Conservation (phyloP, 1,140 invertebrate genomes). For the Heliconius congener region DNA sequence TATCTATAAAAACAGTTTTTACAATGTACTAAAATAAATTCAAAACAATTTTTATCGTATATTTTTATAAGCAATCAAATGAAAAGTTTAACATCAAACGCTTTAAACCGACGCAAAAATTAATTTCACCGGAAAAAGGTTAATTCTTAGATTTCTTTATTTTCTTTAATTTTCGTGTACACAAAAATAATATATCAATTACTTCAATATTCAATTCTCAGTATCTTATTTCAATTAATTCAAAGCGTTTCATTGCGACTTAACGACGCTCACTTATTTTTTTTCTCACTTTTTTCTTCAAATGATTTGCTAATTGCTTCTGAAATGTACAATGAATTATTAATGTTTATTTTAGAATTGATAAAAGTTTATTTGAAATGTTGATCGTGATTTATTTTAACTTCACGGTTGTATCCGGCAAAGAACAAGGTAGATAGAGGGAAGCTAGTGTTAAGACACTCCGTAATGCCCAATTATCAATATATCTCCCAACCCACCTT, state of each 20-base stretch:
- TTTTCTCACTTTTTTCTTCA: background rate
- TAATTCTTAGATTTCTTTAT: background rate
- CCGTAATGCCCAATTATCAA: too few relatives aligned
- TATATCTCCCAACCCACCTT: too few relatives aligned
- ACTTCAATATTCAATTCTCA: background rate
- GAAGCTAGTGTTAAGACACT: too few relatives aligned
- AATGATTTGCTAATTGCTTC: slow-evolving; percentile 1
- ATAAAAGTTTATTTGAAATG: background rate
- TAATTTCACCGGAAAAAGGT: background rate
- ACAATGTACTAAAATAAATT: background rate
- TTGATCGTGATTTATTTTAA: background rate
- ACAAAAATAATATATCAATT: background rate
- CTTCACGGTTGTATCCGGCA: too few relatives aligned
- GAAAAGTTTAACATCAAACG: background rate
- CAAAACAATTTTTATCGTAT: background rate
- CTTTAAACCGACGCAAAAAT: background rate
- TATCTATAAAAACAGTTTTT: background rate
- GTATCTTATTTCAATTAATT: background rate
- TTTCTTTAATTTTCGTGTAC: background rate
- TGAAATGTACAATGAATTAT: background rate
- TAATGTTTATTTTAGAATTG: background rate
- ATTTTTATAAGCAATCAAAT: background rate
- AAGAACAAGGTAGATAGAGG: too few relatives aligned
- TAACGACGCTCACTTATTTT: background rate
- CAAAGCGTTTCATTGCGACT: background rate